phyloP scores from a whole-genome alignment of 2,888 invertebrate genomes.

The Neoaliturus tenellus region DNA sequence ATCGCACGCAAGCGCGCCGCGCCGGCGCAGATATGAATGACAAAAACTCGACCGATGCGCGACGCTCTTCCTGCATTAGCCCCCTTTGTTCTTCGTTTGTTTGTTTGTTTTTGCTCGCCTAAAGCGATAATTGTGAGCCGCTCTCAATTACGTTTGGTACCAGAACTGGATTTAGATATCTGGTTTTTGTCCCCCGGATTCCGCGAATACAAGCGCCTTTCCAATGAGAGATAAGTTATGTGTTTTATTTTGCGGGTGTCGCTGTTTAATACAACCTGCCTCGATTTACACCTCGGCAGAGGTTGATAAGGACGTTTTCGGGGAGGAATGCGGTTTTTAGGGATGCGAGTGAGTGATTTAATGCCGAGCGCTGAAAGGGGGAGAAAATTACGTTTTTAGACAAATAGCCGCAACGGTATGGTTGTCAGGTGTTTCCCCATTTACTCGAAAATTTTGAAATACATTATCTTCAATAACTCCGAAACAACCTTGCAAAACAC shows the following conservation, averaged over 20 bases:
- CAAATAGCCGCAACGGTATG: too few species aligned
- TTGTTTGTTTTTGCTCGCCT: conserved; percentile 42
- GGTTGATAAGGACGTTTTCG: conserved; percentile 4
- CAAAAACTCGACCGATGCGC: not conserved
- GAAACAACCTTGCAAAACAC: too few species aligned
- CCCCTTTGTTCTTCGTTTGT: conserved; percentile 41
- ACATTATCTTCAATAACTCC: too few species aligned
- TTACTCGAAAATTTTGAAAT: too few species aligned
- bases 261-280: conserved; percentile 31
- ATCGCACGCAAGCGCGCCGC: not conserved
- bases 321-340: conserved; percentile 26
- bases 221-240: conserved; percentile 46
- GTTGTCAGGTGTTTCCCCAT: too few species aligned
- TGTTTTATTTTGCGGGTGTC: conserved; percentile 45
- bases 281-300: not conserved
- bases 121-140: conserved; percentile 43
- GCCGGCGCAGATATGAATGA: not conserved
- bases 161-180: conserved; percentile 53
- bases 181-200: conserved; percentile 47
- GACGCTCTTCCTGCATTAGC: conserved; percentile 38
- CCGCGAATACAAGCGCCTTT: conserved; percentile 50
- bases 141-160: conserved; percentile 49
- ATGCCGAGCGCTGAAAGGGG: not conserved
- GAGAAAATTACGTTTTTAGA: too few species aligned
- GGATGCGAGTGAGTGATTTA: not conserved